A percentile compares a stretch with the other conserved stretches of the same genome.
phyloP scores from a whole-genome alignment of 2,113 vertebrate species.

The Nesospiza acunhae region DNA sequence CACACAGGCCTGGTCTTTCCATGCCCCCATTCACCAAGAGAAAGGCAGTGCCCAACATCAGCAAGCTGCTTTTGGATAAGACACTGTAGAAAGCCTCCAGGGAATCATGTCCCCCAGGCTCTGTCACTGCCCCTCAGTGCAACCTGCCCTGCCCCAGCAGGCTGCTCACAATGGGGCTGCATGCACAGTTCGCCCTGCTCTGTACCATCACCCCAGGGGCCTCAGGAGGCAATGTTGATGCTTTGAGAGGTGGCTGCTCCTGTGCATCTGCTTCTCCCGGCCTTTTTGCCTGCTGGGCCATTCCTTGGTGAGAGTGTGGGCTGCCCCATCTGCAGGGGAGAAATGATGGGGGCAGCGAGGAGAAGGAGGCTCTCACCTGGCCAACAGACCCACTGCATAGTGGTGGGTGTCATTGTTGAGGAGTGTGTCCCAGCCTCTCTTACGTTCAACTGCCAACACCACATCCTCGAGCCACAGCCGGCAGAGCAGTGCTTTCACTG shows the following conservation, averaged over 20 bases:
- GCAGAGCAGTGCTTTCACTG: not conserved
- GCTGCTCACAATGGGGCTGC: not conserved
- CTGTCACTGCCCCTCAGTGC: not conserved
- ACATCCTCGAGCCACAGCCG: not conserved
- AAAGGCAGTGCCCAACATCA: not conserved
- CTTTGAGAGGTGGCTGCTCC: not conserved
- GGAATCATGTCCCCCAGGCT: not conserved
- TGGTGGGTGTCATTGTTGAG: not conserved
- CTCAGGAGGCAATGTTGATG: not conserved
- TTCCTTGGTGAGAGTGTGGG: not conserved
- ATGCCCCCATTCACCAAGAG: not conserved
- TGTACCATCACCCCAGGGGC: not conserved
- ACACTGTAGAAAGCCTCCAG: not conserved
- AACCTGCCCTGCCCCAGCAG: not conserved
- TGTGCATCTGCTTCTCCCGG: not conserved
- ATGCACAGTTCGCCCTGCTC: not conserved
- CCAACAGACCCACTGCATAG: not conserved
- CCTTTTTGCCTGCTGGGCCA: not conserved
- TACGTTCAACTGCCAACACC: not conserved
- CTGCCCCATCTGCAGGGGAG: not conserved
- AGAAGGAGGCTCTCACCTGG: not conserved
- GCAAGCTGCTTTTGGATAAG: not conserved
- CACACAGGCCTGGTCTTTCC: not conserved
- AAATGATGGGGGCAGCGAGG: accelerated
- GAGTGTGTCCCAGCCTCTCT: not conserved